phyloP scores from a whole-genome alignment of 2,113 vertebrate species.

The Diadophis punctatus region DNA sequence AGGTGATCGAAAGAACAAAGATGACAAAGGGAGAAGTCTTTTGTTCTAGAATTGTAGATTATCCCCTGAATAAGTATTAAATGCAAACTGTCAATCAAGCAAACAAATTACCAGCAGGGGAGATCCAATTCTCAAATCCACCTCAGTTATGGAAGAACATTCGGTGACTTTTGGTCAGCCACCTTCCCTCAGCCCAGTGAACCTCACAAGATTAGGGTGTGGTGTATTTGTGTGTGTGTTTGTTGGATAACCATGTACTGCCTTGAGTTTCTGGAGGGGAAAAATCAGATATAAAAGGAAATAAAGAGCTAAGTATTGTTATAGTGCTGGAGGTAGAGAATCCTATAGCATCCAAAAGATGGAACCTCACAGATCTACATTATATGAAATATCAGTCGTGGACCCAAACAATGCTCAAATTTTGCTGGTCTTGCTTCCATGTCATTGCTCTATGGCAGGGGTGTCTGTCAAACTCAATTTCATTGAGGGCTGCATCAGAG shows the following conservation, averaged over 20 bases:
- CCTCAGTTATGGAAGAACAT: neutral
- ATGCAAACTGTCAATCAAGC: neutral
- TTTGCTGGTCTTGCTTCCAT: neutral
- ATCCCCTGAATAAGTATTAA: neutral
- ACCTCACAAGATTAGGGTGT: neutral
- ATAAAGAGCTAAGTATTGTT: neutral
- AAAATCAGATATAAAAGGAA: neutral
- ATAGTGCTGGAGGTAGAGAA: neutral
- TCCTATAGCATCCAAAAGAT: neutral
- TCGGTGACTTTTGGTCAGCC: neutral
- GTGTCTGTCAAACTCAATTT: too few relatives aligned
- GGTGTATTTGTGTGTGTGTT: neutral
- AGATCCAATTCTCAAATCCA: neutral
- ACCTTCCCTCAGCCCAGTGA: neutral
- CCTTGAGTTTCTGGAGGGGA: neutral
- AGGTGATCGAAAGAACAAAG: neutral
- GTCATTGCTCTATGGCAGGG: neutral
- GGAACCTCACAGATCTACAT: neutral
- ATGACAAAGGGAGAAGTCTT: neutral
- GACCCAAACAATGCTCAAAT: neutral
- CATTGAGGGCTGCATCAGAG: too few relatives aligned
- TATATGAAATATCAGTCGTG: neutral
- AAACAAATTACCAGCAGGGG: neutral
- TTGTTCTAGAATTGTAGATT: neutral
- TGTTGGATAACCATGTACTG: neutral